Evolutionary conservation across 2,113 vertebrate species (phyloP), one percentile per base, ranked within the genome.

Genomic region (Antigone vipio): DNA sequence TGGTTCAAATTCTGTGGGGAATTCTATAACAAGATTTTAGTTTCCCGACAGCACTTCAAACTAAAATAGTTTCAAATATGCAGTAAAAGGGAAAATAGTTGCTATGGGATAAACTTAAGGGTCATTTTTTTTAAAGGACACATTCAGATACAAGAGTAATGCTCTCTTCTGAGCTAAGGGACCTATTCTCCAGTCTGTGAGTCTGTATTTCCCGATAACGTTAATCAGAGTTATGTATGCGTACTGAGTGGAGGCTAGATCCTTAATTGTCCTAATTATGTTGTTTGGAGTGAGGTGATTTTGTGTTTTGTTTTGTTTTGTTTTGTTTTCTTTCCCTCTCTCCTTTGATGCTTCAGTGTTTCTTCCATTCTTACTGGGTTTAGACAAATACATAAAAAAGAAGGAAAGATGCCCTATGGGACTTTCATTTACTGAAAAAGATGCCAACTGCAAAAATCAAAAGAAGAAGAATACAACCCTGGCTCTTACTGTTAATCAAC

Each of bases 41-140:
- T 91, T 93, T 92, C 74, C 66, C 87, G 84, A 96, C 79, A 92
- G 58, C 72, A 80, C 71, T 95, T 96, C 76, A 91, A 79, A 78
- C 59, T 62, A 87, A 93, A 95, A 95, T 91, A 93, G 73, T 86
- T 95, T 94, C 69, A 87, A 82, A 93, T 91, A 88, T 69, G 67
- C 67, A 72, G 73, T 95, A 82, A 93, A 93, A 91, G 11, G 29
- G 86, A 95, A 94, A 97, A 95, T 88, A 97, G 93, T 94, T 92
- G 93, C 85, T 93, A 63, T 83, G 92, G 92, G 95, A 97, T 87
- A 94, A 96, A 91, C 92, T 95, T 97, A 88, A 97, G 66, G 79
- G 85, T 94, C 81, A 95, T 97, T 96, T 96, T 96, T 91, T 93
- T 62, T 40, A 97, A 96, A 97, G 86, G 68, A 76, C 82, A 76